Evolutionary conservation across 2,113 vertebrate genomes (phyloP), one percentile per base, ranked within the genome.

Genomic region (Candoia aspera): DNA sequence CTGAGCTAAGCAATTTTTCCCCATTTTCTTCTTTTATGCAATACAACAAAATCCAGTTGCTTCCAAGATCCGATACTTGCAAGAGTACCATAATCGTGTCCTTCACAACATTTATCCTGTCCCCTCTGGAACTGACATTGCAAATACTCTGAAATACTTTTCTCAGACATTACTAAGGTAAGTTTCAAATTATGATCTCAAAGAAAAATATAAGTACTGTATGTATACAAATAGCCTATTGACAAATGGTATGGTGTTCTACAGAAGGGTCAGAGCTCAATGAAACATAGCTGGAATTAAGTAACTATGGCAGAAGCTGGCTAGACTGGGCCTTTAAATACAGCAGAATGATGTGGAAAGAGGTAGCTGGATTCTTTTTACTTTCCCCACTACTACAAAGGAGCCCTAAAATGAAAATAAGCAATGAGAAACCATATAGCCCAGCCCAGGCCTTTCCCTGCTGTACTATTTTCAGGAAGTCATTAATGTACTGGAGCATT

Each of bases 121-220:
- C 97, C 99, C 99, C 95, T 99, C 99, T 95, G 99, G 99, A 98
- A 99, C 99, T 97, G 99, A 99, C 98, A 99, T 99, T 98, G 99
- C 99, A 98, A 99, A 99, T 98, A 99, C 99, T 97, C 97, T 99
- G 99, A 99, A 99, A 98, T 99, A 99, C 98, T 99, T 99, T 98
- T 99, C 99, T 97, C 99, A 99, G 97, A 99, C 99, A 3, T 98
- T 99, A 96, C 98, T 99, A 98, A 99, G 99, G 99, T 99, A 99
- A 99, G 99, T 98, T 97, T 97, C 97, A 95, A 95, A 95, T 94
- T 93, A 96, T 93, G 96, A 94, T 97, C 89, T 97, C 95, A 95
- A 95, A 97, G 85, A 91, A 58, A 90, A 46, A 84, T 37, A 87
- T 59, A 24, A 87, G 49, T 54, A 86, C 46, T 86, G 84, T 86